Percentiles rank a stretch among this genome's conserved stretches.
Evolutionary conservation across 2,113 vertebrate species (phyloP).

Genomic region (Rhipidura dahli): DNA sequence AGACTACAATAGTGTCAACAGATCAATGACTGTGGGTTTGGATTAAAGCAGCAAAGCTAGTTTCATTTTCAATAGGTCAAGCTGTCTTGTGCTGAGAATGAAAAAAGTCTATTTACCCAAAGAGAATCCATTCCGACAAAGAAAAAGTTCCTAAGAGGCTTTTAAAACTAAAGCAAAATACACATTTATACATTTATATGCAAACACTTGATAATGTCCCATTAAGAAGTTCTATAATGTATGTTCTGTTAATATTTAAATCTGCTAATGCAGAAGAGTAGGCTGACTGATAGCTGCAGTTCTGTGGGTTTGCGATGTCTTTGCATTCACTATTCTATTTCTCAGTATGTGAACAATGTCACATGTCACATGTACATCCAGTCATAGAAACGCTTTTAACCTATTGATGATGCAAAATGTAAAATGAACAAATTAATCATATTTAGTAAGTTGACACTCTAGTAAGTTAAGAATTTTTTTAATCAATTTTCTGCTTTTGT

Average conservation of each 20-base stretch:
- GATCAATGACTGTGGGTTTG: not conserved
- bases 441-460: not conserved
- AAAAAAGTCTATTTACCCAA: not conserved
- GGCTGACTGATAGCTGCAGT: not conserved
- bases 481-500: not conserved
- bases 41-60: not conserved
- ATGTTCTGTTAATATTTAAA: not conserved
- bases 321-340: not conserved
- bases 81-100: not conserved
- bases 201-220: not conserved
- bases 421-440: not conserved
- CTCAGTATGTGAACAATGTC: not conserved
- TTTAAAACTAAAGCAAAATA: not conserved
- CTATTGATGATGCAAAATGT: not conserved
- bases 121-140: not conserved
- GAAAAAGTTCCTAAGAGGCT: not conserved
- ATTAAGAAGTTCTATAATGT: not conserved
- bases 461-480: rapidly evolving
- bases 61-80: not conserved
- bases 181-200: not conserved
- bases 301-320: not conserved
- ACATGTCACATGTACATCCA: not conserved
- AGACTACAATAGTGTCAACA: not conserved
- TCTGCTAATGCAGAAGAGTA: not conserved
- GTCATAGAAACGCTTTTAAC: not conserved